Base-by-base conservation (phyloP, 2,797 vertebrate genomes). In the Emys orbicularis region DNA sequence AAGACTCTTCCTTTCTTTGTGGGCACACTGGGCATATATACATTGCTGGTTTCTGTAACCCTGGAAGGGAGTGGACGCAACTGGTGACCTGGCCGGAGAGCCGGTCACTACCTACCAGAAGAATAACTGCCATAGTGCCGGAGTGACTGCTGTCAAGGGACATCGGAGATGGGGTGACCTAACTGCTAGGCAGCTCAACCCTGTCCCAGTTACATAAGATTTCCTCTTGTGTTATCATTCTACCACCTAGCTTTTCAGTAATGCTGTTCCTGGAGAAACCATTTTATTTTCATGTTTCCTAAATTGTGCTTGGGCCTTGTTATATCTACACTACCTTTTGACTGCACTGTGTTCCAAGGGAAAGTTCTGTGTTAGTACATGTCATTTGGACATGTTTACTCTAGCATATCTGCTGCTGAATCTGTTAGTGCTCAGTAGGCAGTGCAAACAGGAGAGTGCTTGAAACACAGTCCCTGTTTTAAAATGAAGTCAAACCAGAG, bases 241-340 rank as follows among this genome's bases (percentile, higher is more conserved):
- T 76, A 10, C 2, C 54, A 61, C 29, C 44, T 89, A 50, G 56
- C 81, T 19, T 87, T 90, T n/a, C 29, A 56, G 23, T 54, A 53
- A 61, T 13, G 15, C 10, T 3, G 47, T 47, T 41, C 83, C 37
- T 65, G 5, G 13, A 34, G 31, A 52, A 83, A 72, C 80, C 25
- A 77, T 68, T 93, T 83, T 37, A n/a, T 1, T 87, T 65, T 18
- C 81, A 84, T 85, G 12, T 61, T 59, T 87, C 34, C 91, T 81
- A 10, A 9, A 16, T 2, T 16, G 6, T 13, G 87, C 89, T 87
- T 49, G 80, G 76, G 15, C 34, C 21, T 56, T 59, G 8, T 50
- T 86, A 0, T 53, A 82, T 77, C 9, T 81, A 1, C 31, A 59
- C 57, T 8, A 34, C 44, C 4, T n/a, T 91, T 91, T 90, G n/a